These are phyloP conservation scores for Polyodon spathula DNA, from an alignment of 2,113 vertebrate species.

Conservation along the genomic window DNA sequence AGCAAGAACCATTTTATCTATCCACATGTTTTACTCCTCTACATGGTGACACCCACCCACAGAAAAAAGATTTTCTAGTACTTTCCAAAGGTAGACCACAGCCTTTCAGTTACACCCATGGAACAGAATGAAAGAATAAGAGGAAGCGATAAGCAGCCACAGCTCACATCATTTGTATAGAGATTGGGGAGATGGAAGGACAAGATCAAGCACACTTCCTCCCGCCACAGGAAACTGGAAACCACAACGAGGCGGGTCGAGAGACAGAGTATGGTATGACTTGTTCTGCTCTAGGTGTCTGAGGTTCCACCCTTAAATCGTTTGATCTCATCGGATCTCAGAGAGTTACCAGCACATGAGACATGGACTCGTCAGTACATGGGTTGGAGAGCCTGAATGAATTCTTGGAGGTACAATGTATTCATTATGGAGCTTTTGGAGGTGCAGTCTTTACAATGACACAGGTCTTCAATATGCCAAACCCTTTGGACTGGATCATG, in stretches of 20 bases:
- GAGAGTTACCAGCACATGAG: too few relatives aligned
- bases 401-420: too few relatives aligned
- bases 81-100: conserved; percentile 3
- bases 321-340: neutral
- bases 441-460: too few relatives aligned
- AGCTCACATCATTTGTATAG: neutral
- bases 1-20: too few relatives aligned
- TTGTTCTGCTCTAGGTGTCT: neutral
- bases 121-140: neutral
- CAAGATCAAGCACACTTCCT: conserved; percentile 7
- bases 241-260: conserved; percentile 1
- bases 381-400: too few relatives aligned
- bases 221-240: neutral
- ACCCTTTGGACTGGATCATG: too few relatives aligned
- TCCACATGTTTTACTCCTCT: neutral
- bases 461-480: too few relatives aligned
- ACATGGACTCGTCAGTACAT: too few relatives aligned
- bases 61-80: neutral
- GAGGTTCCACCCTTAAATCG: neutral
- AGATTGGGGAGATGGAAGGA: neutral
- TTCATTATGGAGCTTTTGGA: too few relatives aligned
- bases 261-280: neutral
- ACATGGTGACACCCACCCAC: neutral
- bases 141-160: neutral
- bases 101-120: neutral